Evolutionary conservation across 2,888 invertebrate species (phyloP).

Genomic region (Liopterus haemorrhoidalis): DNA sequence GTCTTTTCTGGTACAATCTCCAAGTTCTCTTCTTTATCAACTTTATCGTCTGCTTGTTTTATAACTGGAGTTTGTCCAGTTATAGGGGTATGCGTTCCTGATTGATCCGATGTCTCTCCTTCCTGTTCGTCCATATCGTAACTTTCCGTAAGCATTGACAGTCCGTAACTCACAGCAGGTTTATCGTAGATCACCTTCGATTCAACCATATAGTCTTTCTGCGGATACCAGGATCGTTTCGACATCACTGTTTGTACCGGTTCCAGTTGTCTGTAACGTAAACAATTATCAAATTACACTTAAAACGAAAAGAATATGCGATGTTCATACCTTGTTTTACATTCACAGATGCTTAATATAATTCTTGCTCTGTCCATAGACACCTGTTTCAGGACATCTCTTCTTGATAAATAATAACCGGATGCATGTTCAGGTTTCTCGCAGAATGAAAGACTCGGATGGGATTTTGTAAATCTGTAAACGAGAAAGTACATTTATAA

Average conservation of each 20-base stretch:
- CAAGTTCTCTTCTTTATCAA: conserved; percentile 14
- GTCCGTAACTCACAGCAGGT: conserved; percentile 16
- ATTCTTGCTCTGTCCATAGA: conserved; percentile 33
- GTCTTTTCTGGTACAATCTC: conserved; percentile 18
- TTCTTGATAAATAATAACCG: conserved; percentile 31
- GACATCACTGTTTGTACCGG: background rate
- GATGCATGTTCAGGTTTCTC: conserved; percentile 32
- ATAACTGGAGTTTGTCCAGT: conserved; percentile 10
- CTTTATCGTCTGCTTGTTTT: conserved; percentile 16
- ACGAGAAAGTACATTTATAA: conserved; percentile 16
- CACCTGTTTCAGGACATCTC: conserved; percentile 35
- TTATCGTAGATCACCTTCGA: background rate
- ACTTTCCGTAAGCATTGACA: conserved; percentile 22
- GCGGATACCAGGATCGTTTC: conserved; percentile 15
- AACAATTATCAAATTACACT: too few species aligned
- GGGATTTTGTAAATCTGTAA: conserved; percentile 37
- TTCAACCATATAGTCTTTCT: conserved; percentile 11
- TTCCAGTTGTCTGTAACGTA: conserved; percentile 1
- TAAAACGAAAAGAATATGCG: conserved; percentile 1
- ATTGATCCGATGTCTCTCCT: conserved; percentile 8
- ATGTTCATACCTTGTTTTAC: conserved; percentile 12
- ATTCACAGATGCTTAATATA: conserved; percentile 25
- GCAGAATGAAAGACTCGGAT: conserved; percentile 38
- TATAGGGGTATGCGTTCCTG: background rate
- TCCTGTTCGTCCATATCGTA: conserved; percentile 21